Percentiles rank a stretch among this genome's conserved stretches.
Evolutionary conservation across 2,888 invertebrate genomes (phyloP).

Genomic region (Machimus rusticus): DNA sequence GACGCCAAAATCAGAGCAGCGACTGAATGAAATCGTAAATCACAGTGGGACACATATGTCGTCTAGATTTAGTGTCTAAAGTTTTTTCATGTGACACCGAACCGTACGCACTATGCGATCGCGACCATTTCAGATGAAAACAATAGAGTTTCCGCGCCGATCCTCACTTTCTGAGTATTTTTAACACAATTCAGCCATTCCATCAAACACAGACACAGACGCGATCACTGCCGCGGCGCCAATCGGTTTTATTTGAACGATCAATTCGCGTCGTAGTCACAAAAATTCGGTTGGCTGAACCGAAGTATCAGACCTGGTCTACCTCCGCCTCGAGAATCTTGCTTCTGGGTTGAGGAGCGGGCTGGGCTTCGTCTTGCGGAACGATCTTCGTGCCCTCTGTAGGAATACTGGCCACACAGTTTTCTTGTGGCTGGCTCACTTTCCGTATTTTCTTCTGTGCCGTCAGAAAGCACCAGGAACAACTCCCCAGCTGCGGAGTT

Average conservation of each 20-base stretch:
- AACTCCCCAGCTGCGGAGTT: not conserved
- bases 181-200: not conserved
- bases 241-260: not conserved
- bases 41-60: not conserved
- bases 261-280: not conserved
- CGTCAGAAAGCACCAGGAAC: not conserved
- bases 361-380: not conserved
- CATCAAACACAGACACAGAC: not conserved
- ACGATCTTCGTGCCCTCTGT: slow-evolving; percentile 44
- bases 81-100: not conserved
- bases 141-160: not conserved
- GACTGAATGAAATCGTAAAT: not conserved
- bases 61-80: not conserved
- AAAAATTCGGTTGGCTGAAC: not conserved
- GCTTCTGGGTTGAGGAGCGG: not conserved
- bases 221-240: not conserved
- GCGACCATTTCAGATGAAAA: not conserved
- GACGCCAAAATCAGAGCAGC: not conserved
- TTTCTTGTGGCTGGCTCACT: slow-evolving; percentile 25
- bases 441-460: slow-evolving; percentile 31
- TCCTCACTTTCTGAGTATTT: not conserved
- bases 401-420: slow-evolving; percentile 40
- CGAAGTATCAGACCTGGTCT: not conserved
- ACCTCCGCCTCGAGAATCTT: not conserved
- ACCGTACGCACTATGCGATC: not conserved